Evolutionary conservation across 2,113 vertebrate genomes (phyloP).

Genomic region (Pomatostomus ruficeps): DNA sequence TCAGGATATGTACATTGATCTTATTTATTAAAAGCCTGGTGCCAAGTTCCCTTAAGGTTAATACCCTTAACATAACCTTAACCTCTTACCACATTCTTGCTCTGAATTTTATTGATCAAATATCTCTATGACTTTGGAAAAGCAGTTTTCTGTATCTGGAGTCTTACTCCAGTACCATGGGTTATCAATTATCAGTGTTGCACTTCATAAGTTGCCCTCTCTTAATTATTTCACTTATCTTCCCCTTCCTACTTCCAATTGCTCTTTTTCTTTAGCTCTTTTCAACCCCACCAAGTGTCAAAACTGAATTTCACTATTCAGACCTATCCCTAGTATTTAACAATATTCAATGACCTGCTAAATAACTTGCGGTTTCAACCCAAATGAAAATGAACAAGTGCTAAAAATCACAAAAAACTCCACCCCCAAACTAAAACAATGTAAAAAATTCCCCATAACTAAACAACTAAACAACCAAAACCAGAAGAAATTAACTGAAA

Average conservation of each 20-base stretch:
- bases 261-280: not conserved
- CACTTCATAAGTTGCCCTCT: not conserved
- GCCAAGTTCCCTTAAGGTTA: not conserved
- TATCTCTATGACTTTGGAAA: not conserved
- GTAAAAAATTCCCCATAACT: fast-evolving
- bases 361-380: not conserved
- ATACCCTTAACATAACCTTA: not conserved
- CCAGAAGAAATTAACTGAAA: not conserved
- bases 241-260: not conserved
- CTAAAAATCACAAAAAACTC: fast-evolving
- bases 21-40: not conserved
- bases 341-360: not conserved
- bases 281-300: not conserved
- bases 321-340: not conserved
- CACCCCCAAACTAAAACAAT: not conserved
- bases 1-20: not conserved
- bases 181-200: not conserved
- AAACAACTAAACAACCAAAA: not conserved
- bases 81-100: not conserved
- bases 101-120: not conserved
- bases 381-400: not conserved
- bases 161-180: not conserved
- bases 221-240: not conserved
- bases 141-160: not conserved
- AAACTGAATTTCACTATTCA: not conserved